Base-by-base conservation (phyloP, 2,797 vertebrate species). In the Gymnothorax javanicus region DNA sequence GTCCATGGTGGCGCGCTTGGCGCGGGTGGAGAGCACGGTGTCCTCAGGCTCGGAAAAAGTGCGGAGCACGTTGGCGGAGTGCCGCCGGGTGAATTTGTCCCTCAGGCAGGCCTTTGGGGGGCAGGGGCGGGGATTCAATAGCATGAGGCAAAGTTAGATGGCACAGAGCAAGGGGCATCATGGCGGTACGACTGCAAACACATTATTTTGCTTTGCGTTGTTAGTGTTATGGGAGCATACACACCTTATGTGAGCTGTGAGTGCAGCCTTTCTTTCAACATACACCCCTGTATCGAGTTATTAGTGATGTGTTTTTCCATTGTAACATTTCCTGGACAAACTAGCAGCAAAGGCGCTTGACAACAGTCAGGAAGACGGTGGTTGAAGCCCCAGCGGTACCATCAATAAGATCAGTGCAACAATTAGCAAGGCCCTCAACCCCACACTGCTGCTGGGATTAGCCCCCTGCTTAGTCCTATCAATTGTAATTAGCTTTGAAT, bases 1-100 rank as follows among this genome's bases (percentile, higher is more conserved):
- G 93, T 99, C 98, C 97, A 99, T 92, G 85, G 97, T 98, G 95
- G 96, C 94, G 83, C 97, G 96, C 91, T 96, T 96, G 83, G 95
- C 95, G 85, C 93, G 96, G 92, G 91, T 92, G 86, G 90, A 86
- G 25, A 91, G 95, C 89, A 83, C 91, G 87, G 88, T 91, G 88
- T 95, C 96, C 85, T 95, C 95, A 8, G 95, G 93, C 85, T 95
- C 94, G 90, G 90, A 91, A 0, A 92, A 91, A 87, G 95, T 91
- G 87, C 88, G 94, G 79, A 97, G 89, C 88, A 96, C 93, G 60
- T 96, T 96, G 92, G 97, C 94, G 1, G 98, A 98, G 94, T 98
- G 97, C 93, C 98, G 97, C 94, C 97, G 94, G 91, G 95, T 93
- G 89, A 96, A 97, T 91, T 90, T 95, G 92, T 98, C 97, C 91